Base-by-base conservation (phyloP, 2,797 vertebrate species). In the Falco berigora region DNA sequence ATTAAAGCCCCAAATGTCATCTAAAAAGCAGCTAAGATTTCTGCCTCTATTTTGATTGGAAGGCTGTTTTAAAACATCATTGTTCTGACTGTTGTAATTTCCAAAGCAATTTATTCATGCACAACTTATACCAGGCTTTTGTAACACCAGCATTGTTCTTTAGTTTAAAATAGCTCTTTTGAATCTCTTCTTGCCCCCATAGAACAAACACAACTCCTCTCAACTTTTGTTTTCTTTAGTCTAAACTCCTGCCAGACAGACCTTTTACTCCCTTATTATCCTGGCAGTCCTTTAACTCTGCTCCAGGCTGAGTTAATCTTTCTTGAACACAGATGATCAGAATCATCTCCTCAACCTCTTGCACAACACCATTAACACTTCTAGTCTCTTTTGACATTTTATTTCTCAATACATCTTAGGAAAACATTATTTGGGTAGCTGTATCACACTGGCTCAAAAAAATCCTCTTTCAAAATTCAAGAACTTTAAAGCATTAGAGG, bases 1-100 rank as follows among this genome's bases (percentile, higher is more conserved):
- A 76, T 58, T 77, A 88, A 90, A 88, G 6, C 11, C n/a, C 24
- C 8, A 50, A 5, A 78, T 62, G 81, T 62, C 2, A 36, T 68
- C 50, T 79, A 49, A 94, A 93, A 81, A 78, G 2, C 34, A 59
- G 53, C 30, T 90, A 80, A 80, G 42, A 64, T 68, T 95, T 92
- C 59, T 95, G 74, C 59, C 20, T 96, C 59, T 92, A 32, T 94
- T 95, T 96, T 92, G 50, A 36, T 75, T 97, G 90, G 88, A 90
- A 92, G n/a, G 46, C 23, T 81, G 46, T 30, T 92, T 86, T 62
- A 84, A 94, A 92, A 82, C 14, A 47, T 79, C 25, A 53, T 92
- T 90, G 34, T 78, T 95, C 90, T 94, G 50, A 81, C 82, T 88
- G 30, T 50, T 96, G 88, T 52, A 86, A 84, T 88, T 95, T 96